Conservation (phyloP, 2,113 vertebrate genomes). For the Istiophorus platypterus region DNA sequence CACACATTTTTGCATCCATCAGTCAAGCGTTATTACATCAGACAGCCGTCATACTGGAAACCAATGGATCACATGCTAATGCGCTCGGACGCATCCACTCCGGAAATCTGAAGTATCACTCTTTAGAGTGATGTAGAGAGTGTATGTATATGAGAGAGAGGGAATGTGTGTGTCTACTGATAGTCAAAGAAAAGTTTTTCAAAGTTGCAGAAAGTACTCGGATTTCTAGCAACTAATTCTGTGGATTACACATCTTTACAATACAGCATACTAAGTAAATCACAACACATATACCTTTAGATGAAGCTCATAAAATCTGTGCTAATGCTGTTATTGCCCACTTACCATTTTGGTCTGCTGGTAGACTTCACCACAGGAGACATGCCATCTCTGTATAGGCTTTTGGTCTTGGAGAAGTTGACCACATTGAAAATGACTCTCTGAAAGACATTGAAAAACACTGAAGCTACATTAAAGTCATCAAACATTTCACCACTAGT, state of each 20-base stretch:
- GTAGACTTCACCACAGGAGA: constrained; percentile 97
- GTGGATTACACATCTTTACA: not conserved
- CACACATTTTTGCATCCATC: constrained; percentile 76
- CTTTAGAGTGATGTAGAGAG: constrained; percentile 54
- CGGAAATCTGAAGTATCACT: constrained; percentile 76
- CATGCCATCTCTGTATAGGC: constrained; percentile 98
- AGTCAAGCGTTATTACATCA: constrained; percentile 86
- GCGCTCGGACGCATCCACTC: constrained; percentile 70
- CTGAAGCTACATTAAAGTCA: not conserved
- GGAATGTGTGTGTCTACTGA: constrained; percentile 29
- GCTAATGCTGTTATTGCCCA: not conserved
- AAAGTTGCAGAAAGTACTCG: constrained; percentile 43
- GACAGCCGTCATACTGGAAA: constrained; percentile 84
- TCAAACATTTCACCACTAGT: not conserved
- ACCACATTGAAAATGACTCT: constrained; percentile 98
- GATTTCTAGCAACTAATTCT: not conserved
- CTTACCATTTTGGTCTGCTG: constrained; percentile 95
- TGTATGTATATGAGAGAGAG: not conserved
- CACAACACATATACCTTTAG: not conserved
- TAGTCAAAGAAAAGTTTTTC: constrained; percentile 43
- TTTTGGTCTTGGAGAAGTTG: constrained; percentile 99
- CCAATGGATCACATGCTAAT: constrained; percentile 85
- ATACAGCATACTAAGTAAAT: not conserved
- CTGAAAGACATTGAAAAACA: constrained; percentile 82
- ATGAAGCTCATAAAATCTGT: accelerated